A percentile compares a stretch with the other conserved stretches of the same genome.
These are phyloP conservation scores for Falcaria lacertinaria DNA, from an alignment of 2,888 invertebrate species.

Conservation along the genomic window DNA sequence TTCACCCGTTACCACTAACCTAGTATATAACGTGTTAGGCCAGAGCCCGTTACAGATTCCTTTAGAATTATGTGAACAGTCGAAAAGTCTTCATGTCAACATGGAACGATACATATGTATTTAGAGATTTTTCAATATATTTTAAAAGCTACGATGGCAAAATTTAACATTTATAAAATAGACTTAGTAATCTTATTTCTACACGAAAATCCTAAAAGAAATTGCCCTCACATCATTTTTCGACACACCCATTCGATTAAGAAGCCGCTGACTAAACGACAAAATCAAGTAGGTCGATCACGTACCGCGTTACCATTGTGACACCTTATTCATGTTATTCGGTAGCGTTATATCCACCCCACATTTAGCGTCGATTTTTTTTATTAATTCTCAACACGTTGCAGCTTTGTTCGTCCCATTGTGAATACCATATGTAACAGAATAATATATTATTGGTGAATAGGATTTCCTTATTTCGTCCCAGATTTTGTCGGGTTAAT, in stretches of 20 bases:
- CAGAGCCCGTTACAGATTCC: too few relatives aligned
- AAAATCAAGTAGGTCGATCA: conserved; percentile 58
- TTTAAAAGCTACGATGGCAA: too few relatives aligned
- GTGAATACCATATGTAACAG: conserved; percentile 61
- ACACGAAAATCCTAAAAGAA: conserved; percentile 17
- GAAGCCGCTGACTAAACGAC: conserved; percentile 40
- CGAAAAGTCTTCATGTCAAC: too few relatives aligned
- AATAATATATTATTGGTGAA: conserved; percentile 42
- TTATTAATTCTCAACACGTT: conserved; percentile 72
- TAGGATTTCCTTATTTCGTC: conserved; percentile 46
- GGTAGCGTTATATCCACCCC: conserved; percentile 55
- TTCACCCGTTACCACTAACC: too few relatives aligned
- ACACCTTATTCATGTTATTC: conserved; percentile 54
- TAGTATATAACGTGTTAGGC: too few relatives aligned
- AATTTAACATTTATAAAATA: background rate
- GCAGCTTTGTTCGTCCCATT: conserved; percentile 67
- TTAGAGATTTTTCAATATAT: too few relatives aligned
- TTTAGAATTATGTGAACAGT: too few relatives aligned
- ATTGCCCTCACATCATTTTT: conserved; percentile 35
- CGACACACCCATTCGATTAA: conserved; percentile 40
- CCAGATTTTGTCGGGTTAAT: conserved; percentile 25
- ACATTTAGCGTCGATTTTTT: conserved; percentile 57
- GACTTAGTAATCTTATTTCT: conserved; percentile 17
- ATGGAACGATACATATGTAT: too few relatives aligned
- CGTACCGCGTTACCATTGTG: conserved; percentile 63